Percentiles rank a stretch among this genome's conserved stretches.
Evolutionary conservation across 2,797 vertebrate species (phyloP).

Genomic region (Capromys pilorides): DNA sequence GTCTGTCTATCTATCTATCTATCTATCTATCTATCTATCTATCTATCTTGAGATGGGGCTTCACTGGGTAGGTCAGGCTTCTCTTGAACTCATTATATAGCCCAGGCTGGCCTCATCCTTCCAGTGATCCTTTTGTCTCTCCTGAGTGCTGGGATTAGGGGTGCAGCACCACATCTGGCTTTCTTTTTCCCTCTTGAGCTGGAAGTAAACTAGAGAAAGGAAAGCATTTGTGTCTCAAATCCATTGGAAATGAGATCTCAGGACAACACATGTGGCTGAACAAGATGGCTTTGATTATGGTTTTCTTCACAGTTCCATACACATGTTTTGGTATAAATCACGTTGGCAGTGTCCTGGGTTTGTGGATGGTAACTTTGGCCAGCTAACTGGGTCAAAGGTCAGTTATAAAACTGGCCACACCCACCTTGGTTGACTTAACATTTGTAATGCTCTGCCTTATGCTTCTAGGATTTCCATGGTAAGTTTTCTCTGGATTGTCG

Average conservation of each 20-base stretch:
- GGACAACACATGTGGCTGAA: background rate
- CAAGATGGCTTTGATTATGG: background rate
- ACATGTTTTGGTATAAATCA: background rate
- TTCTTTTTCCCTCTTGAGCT: background rate
- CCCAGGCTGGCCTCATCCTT: background rate
- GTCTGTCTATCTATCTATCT: too few relatives aligned
- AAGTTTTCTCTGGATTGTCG: background rate
- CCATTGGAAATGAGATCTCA: background rate
- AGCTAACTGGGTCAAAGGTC: background rate
- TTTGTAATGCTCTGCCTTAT: background rate
- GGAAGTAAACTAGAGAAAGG: conserved; percentile 4
- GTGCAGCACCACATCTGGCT: background rate
- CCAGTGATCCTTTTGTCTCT: background rate
- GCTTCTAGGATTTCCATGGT: background rate
- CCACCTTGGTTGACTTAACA: background rate
- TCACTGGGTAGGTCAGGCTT: background rate
- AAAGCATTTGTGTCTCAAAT: background rate
- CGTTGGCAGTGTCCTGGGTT: background rate
- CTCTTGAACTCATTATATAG: background rate
- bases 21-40: too few relatives aligned
- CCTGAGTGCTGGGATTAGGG: background rate
- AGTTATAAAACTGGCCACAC: background rate
- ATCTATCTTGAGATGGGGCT: background rate
- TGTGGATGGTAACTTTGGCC: background rate
- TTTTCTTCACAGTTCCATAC: background rate